Evolutionary conservation across 2,888 invertebrate species (phyloP).

Genomic region (Meandrusa payeni): DNA sequence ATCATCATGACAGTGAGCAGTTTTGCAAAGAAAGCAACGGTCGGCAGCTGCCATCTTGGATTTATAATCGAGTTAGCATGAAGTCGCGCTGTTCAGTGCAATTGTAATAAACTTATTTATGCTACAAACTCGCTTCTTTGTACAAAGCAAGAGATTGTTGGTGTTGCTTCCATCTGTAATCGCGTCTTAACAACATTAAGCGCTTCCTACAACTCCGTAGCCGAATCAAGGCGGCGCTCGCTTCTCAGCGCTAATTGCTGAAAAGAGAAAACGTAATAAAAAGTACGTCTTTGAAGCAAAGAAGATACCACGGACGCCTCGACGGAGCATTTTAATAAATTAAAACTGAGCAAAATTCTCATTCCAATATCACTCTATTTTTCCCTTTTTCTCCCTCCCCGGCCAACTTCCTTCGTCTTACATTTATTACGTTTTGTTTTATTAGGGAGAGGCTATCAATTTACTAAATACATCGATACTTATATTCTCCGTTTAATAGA

Average conservation of each 20-base stretch:
- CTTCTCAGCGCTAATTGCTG: slow-evolving; percentile 72
- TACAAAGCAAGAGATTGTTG: slow-evolving; percentile 54
- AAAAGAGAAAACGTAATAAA: slow-evolving; percentile 73
- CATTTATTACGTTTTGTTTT: slow-evolving; percentile 56
- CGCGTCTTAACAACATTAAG: slow-evolving; percentile 63
- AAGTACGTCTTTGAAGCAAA: slow-evolving; percentile 74
- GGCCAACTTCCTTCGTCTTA: slow-evolving; percentile 46
- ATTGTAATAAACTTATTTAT: slow-evolving; percentile 65
- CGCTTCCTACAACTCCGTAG: slow-evolving; percentile 59
- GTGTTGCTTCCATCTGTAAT: slow-evolving; percentile 61
- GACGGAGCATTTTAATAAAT: slow-evolving; percentile 75
- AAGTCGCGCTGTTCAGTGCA: slow-evolving; percentile 43
- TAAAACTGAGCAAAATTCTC: slow-evolving; percentile 75
- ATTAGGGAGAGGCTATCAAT: slow-evolving; percentile 51
- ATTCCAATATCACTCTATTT: slow-evolving; percentile 71
- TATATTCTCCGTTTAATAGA: slow-evolving; percentile 7
- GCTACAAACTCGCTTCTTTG: slow-evolving; percentile 57
- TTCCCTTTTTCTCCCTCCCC: slow-evolving; percentile 52
- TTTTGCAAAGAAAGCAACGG: slow-evolving; percentile 14
- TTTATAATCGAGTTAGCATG: slow-evolving; percentile 59
- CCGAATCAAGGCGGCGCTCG: slow-evolving; percentile 59
- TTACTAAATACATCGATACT: slow-evolving; percentile 42
- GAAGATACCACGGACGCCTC: slow-evolving; percentile 59
- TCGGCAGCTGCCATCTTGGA: slow-evolving; percentile 48
- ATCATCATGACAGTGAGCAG: too few species aligned